Conservation (phyloP, 2,888 invertebrate species). For the Toxonevra muliebris region DNA sequence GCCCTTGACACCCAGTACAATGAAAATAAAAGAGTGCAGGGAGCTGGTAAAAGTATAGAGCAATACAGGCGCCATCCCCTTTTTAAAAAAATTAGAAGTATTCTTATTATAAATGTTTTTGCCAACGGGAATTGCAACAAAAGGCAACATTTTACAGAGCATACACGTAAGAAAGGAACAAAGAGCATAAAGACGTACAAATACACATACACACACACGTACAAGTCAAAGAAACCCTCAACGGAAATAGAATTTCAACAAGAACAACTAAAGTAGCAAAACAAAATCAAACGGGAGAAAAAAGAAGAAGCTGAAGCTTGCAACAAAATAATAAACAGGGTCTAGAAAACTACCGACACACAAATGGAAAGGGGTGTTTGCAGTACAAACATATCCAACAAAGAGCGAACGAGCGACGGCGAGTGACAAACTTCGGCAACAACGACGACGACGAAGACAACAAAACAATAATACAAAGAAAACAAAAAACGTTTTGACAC, state of each 20-base stretch:
- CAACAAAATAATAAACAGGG: conserved; percentile 29
- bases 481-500: conserved; percentile 21
- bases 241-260: conserved; percentile 16
- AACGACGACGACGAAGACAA: conserved; percentile 6
- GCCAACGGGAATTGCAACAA: not conserved
- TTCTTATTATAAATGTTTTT: conserved; percentile 48
- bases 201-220: conserved; percentile 18
- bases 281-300: conserved; percentile 6
- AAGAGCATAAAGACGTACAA: conserved; percentile 30
- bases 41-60: not conserved
- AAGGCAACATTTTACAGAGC: conserved; percentile 13
- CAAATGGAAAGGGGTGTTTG: conserved; percentile 10
- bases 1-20: conserved; percentile 61
- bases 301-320: conserved; percentile 9
- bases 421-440: not conserved
- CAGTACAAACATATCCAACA: conserved; percentile 20
- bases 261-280: conserved; percentile 1
- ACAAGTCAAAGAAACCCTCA: conserved; percentile 5
- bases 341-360: conserved; percentile 11
- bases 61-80: not conserved
- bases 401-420: not conserved
- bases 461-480: not conserved
- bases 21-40: not conserved
- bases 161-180: conserved; percentile 15
- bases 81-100: conserved; percentile 41